Evolutionary conservation across 2,888 invertebrate genomes (phyloP), one percentile per base, ranked within the genome.

Genomic region (Cylindroiulus punctatus): DNA sequence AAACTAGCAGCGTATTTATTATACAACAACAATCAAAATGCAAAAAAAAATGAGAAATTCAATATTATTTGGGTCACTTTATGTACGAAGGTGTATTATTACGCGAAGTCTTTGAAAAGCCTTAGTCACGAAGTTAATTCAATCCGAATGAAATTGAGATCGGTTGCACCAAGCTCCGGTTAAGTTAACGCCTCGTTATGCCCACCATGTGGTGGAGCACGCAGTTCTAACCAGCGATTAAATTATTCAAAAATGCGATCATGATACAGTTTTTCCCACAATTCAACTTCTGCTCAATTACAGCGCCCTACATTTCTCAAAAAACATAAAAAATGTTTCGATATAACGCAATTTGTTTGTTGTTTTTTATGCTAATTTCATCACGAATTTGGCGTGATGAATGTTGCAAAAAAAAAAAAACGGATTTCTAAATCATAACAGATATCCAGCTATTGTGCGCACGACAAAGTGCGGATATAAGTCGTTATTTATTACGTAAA

Each of bases 61-160:
- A 52, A 52, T 52, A 52, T 52, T 52, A 52, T 52, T 52, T 52
- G n/a, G 52, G 52, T 52, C 52, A 52, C 52, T n/a, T 19, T 52
- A 42, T 42, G 10, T 42, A 19, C 17, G 52, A 17, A 52, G 52
- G n/a, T 12, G 52, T 52, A 52, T 52, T 52, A 52, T 52, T 52
- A 52, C 52, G 19, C 1, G n/a, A n/a, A 10, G 5, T 52, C 19
- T 52, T 17, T 5, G 1, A 52, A 52, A 52, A 52, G 52, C 52
- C 52, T 19, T 52, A 52, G 52, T 52, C 52, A 52, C 52, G 52
- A 52, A 19, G 2, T 52, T 19, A 17, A 19, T 52, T 36, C 36
- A 36, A 42, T 42, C 42, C 42, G 42, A 42, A 42, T 42, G 42
- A 42, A 42, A 10, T 42, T 14, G 14, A 3, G 10, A 14, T 44